Evolutionary conservation across 2,797 vertebrate genomes (phyloP).

Genomic region (Gymnoscopelus microlampas): DNA sequence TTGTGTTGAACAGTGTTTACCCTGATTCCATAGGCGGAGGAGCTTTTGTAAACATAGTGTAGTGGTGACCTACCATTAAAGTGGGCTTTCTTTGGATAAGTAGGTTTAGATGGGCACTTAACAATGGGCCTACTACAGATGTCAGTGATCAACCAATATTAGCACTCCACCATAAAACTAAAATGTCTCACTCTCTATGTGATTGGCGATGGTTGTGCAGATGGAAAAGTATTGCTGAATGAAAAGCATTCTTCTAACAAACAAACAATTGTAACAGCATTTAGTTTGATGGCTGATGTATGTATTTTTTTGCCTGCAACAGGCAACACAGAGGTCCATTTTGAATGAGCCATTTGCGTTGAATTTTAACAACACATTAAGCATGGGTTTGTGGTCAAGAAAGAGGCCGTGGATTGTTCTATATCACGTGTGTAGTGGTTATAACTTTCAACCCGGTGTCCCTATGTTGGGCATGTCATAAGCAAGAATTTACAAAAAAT

Average conservation of each 20-base stretch:
- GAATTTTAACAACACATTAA: constrained; percentile 37
- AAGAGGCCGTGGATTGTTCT: constrained; percentile 54
- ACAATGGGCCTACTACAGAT: too few species aligned
- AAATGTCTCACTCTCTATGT: too few species aligned
- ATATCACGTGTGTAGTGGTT: constrained; percentile 57
- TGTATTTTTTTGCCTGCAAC: background rate
- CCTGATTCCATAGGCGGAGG: background rate
- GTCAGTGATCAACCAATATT: background rate
- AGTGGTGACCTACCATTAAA: background rate
- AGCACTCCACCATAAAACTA: too few species aligned
- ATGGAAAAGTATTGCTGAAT: background rate
- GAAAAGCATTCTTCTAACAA: background rate
- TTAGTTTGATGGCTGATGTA: constrained; percentile 8
- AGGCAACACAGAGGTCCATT: too few species aligned
- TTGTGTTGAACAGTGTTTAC: constrained; percentile 24
- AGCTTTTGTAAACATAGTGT: constrained; percentile 10
- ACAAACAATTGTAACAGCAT: background rate
- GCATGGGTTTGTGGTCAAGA: constrained; percentile 10
- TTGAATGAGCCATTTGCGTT: background rate
- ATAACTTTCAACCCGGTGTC: constrained; percentile 19
- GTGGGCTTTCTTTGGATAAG: background rate
- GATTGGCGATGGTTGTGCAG: background rate
- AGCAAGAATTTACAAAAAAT: too few species aligned
- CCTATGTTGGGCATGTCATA: too few species aligned
- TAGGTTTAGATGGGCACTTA: too few species aligned